Evolutionary conservation across 2,797 vertebrate genomes (phyloP).

Genomic region (Gobionotothen gibberifrons): DNA sequence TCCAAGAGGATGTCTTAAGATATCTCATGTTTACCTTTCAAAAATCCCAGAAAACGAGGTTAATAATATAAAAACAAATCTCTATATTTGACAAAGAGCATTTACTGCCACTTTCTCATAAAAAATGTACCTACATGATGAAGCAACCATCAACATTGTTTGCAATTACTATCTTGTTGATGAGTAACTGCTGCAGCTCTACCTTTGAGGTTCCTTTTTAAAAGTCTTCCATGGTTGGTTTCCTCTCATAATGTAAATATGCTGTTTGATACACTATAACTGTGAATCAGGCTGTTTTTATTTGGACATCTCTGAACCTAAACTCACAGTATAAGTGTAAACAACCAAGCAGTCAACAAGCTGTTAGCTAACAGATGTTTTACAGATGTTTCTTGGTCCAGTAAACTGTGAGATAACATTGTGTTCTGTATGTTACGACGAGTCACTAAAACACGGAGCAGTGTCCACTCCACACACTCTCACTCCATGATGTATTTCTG

Average conservation of each 20-base stretch:
- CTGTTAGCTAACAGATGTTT: slow-evolving; percentile 15
- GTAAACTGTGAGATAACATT: slow-evolving; percentile 10
- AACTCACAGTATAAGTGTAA: slow-evolving; percentile 36
- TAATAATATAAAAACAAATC: too few relatives aligned
- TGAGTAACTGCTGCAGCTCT: too few relatives aligned
- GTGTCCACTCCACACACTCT: neutral
- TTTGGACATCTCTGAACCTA: slow-evolving; percentile 15
- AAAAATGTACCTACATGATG: too few relatives aligned
- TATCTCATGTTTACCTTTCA: too few relatives aligned
- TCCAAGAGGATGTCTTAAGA: too few relatives aligned
- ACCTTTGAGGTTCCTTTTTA: neutral
- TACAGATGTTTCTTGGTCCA: slow-evolving; percentile 11
- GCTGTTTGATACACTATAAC: neutral
- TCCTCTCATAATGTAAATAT: slow-evolving; percentile 13
- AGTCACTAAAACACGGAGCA: slow-evolving; percentile 15
- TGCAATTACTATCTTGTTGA: too few relatives aligned
- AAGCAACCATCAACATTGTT: too few relatives aligned
- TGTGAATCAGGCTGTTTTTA: slow-evolving; percentile 38
- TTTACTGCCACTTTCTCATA: too few relatives aligned
- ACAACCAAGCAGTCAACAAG: slow-evolving; percentile 15
- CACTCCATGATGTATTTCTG: slow-evolving; percentile 32
- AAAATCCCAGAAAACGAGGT: too few relatives aligned
- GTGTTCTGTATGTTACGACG: neutral
- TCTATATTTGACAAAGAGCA: too few relatives aligned
- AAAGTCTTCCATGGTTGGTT: neutral